These are phyloP conservation scores for Numenius arquata DNA, from an alignment of 2,113 vertebrate species.

Conservation along the genomic window DNA sequence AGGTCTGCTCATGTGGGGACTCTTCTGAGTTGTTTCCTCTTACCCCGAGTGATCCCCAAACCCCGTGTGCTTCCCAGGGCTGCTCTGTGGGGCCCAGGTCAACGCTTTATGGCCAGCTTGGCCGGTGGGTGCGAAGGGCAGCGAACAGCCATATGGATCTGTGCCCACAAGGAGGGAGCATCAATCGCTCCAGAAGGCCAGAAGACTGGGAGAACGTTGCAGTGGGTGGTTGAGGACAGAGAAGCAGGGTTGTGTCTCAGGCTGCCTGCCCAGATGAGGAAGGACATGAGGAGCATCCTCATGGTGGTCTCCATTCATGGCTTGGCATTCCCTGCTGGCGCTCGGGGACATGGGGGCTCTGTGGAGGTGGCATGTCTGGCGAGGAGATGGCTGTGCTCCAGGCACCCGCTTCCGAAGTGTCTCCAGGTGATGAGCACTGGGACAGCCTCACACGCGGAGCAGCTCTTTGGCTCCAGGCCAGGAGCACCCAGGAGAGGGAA, in stretches of 20 bases:
- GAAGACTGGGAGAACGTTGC: not conserved
- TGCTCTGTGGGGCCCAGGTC: not conserved
- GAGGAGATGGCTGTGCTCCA: not conserved
- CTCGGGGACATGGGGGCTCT: rapidly evolving
- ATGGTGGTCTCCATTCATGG: rapidly evolving
- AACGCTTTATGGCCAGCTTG: not conserved
- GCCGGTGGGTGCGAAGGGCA: rapidly evolving
- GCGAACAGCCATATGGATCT: not conserved
- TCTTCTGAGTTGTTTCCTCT: not conserved
- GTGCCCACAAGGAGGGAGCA: not conserved
- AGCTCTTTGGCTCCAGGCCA: not conserved
- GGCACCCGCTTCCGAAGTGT: not conserved
- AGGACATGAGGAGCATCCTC: not conserved
- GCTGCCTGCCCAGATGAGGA: not conserved
- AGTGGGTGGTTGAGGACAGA: not conserved
- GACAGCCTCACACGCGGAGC: rapidly evolving
- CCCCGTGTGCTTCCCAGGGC: not conserved
- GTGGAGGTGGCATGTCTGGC: not conserved
- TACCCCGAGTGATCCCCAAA: not conserved
- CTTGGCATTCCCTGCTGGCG: rapidly evolving
- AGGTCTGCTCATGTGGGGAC: not conserved
- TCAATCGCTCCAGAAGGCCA: not conserved
- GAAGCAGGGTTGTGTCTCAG: not conserved
- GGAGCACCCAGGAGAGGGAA: not conserved
- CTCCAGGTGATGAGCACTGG: rapidly evolving